A percentile compares a stretch with the other conserved stretches of the same genome.
Evolutionary conservation across 2,113 vertebrate genomes (phyloP).

Genomic region (Thalassoma bifasciatum): DNA sequence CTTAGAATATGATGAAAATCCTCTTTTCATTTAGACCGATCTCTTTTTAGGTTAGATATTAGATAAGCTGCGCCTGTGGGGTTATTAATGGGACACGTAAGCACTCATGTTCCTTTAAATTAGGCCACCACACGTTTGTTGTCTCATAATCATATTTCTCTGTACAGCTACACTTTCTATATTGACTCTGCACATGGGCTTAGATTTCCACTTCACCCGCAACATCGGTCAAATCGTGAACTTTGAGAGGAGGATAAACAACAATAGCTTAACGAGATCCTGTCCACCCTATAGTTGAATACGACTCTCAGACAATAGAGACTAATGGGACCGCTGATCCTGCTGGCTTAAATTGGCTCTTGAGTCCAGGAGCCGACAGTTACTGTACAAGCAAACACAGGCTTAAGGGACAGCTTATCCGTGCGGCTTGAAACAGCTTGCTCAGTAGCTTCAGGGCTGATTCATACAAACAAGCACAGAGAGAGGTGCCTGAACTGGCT

Average conservation of each 20-base stretch:
- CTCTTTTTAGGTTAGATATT: neutral
- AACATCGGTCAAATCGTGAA: conserved; percentile 23
- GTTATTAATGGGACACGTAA: neutral
- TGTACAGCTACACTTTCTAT: neutral
- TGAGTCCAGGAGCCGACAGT: conserved; percentile 52
- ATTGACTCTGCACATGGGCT: conserved; percentile 6
- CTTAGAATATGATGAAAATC: neutral
- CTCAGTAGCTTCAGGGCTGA: conserved; percentile 21
- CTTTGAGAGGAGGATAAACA: conserved; percentile 8
- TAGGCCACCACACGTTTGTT: conserved; percentile 8
- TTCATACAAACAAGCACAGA: conserved; percentile 13
- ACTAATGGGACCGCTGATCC: conserved; percentile 55
- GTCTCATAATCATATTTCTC: conserved; percentile 16
- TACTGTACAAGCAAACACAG: conserved; percentile 56
- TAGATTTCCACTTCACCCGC: conserved; percentile 1
- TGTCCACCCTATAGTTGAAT: conserved; percentile 24
- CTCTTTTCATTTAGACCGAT: neutral
- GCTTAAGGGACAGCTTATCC: conserved; percentile 51
- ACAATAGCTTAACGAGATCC: conserved; percentile 24
- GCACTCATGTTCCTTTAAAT: conserved; percentile 29
- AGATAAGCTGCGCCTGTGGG: neutral
- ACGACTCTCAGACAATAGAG: conserved; percentile 50
- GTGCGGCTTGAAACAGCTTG: conserved; percentile 44
- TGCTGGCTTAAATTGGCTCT: conserved; percentile 53
- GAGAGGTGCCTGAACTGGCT: neutral